Evolutionary conservation across 2,113 vertebrate genomes (phyloP), one percentile per base, ranked within the genome.

Genomic region (Anguilla japonica): DNA sequence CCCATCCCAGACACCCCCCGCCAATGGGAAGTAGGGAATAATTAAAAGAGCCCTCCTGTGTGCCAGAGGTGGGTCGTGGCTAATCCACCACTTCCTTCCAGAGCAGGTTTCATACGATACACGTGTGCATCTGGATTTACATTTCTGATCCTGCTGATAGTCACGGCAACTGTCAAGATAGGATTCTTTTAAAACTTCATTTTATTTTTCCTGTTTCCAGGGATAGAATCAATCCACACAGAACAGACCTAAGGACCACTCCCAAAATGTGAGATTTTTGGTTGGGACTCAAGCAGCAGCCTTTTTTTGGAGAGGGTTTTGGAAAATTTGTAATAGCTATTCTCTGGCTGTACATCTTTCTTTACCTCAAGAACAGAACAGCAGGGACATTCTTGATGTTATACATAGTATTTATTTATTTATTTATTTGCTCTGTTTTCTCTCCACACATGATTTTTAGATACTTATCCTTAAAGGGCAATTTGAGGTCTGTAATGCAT

Each of bases 1-100:
- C 79, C 85, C 85, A 86, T 82, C 89, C n/a, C 79, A 79, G 78
- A 79, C 85, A 26, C 85, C 34, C 40, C 39, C 60, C 40, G 43
- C 88, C 60, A 88, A 90, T 79, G 75, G 87, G 90, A 87, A 90
- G 87, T 88, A 63, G 20, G 86, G 90, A 91, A 86, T 87, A 88
- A 88, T 82, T 86, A 82, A 84, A 78, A 56, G 40, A 79, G 60
- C 90, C 79, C 92, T 87, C 90, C 3, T 81, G 89, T 91, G 90
- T 90, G 89, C 87, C 34, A 39, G 84, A 85, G 81, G 80, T 87
- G 85, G 87, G 86, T 71, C 85, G 80, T 84, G 82, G 18, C 41
- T 88, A 81, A 87, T 78, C 50, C 79, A 81, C 81, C 9, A 50
- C 85, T 86, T 86, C 85, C 79, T 67, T 26, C 67, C 0, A 41